Base-by-base conservation (phyloP, 1,140 invertebrate species). In the Galleria mellonella region DNA sequence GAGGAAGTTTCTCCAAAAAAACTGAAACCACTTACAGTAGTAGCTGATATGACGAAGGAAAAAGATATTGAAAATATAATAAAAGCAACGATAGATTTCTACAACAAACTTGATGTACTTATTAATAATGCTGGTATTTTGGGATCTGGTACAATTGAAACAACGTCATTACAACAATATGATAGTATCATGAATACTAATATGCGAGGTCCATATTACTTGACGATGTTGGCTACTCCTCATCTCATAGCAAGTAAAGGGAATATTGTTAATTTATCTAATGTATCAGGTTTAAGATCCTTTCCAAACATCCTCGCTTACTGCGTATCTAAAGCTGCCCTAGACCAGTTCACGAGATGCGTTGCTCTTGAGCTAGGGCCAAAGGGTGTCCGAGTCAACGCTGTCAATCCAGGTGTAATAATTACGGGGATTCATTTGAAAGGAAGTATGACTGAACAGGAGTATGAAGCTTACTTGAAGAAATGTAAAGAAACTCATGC, bases 321-420 rank as follows among this genome's bases (percentile, higher is more conserved):
- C 62, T 91, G 90, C 61, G 90, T 95, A 76, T 94, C 93, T n/a
- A 96, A 96, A 86, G 86, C 92, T 35, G 93, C 93, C 5, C 56
- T 96, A 5, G 94, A 96, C 81, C 94, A 96, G 57, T 89, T 96
- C 39, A 96, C 94, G 0, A 87, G 90, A 63, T 94, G 91, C 50
- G 69, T 87, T 14, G 91, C 91, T 9, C 87, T 94, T 56, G 93
- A 94, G 73, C 72, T 94, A 29, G 87, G 82, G 5, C 47, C 73
- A 29, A 85, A 88, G 56, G 74, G 81, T 40, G 89, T 96, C 12
- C 85, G 94, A 52, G 92, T 94, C 0, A 96, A 96, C 75, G 87
- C 89, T 37, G 92, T 94, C 0, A 94, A 93, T 73, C 93, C 94
- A 39, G 92, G 92, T 84, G 91, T 57, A 45, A 86, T 47, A 4